Base-by-base conservation (phyloP, 2,888 invertebrate species). In the Steromphala cineraria region DNA sequence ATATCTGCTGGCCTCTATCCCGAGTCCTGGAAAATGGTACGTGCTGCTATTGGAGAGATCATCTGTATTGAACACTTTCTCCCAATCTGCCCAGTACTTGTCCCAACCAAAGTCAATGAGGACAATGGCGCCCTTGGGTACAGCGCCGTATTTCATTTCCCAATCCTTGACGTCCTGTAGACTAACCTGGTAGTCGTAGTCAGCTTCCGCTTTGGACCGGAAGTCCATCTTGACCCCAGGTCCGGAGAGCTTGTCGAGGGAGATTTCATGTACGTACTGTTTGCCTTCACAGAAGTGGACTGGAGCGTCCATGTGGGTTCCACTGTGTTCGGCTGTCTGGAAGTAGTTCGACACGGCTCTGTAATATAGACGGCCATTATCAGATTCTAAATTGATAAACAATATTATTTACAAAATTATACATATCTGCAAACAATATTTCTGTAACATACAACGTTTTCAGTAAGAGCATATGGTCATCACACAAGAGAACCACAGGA, bases 241-340 rank as follows among this genome's bases (percentile, higher is more conserved):
- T n/a, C 90, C 93, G 24, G 94, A 90, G 40, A 95, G 86, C 62
- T 86, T 84, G 3, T 87, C 85, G 15, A 91, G 46, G 0, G 95
- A 94, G 80, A 95, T 94, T 67, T 95, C 94, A 7, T 94, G 94
- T 0, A 81, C 67, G 46, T 46, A 46, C 17, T 78, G 74, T 21
- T 56, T 56, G 0, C 80, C 80, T 0, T 91, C 85, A 62, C 90
- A 86, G 87, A 95, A 95, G 88, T 95, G 95, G 81, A 94, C 94
- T 0, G 95, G 95, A 0, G 95, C 95, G 85, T 95, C 95, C 13
- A 95, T 81, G 85, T 95, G 95, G 0, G 95, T 95, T 0, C 95
- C 95, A 0, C 94, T 94, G 87, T 95, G 95, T 84, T 95, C 95
- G 0, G 94, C 79, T 2, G 81, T 74, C 2, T 75, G 52, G 55